Conservation (phyloP, 1,140 invertebrate genomes). For the Acromyrmex charruanus region DNA sequence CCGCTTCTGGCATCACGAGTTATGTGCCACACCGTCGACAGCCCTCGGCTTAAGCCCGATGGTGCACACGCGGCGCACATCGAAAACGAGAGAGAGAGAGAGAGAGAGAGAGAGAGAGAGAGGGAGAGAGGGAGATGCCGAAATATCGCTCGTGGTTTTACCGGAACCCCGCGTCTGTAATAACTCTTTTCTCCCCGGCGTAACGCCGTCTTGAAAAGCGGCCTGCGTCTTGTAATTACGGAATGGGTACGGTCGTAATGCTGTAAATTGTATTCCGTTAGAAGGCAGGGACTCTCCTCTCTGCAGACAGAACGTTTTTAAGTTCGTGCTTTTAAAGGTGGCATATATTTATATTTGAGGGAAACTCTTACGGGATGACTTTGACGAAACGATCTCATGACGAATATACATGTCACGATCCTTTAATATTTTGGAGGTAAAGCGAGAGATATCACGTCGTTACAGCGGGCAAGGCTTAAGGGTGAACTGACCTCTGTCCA, state of each 20-base stretch:
- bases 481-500: slow-evolving; percentile 29
- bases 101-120: background rate
- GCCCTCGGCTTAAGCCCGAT: slow-evolving; percentile 54
- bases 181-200: background rate
- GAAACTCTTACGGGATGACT: background rate
- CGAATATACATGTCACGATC: background rate
- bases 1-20: slow-evolving; percentile 67
- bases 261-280: slow-evolving; percentile 13
- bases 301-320: background rate
- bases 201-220: slow-evolving; percentile 13
- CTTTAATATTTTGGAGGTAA: slow-evolving; percentile 26
- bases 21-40: slow-evolving; percentile 58
- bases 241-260: too few species aligned
- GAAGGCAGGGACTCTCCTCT: background rate
- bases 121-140: background rate
- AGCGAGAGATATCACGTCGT: slow-evolving; percentile 35
- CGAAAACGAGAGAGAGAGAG: slow-evolving; percentile 20
- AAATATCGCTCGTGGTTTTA: slow-evolving; percentile 29
- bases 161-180: background rate
- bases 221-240: slow-evolving; percentile 3
- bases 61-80: slow-evolving; percentile 11
- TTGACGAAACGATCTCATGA: background rate
- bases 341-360: background rate
- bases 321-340: background rate
- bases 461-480: background rate